Evolutionary conservation across 1,140 invertebrate species (phyloP), one percentile per base, ranked within the genome.

Genomic region (Drosophila bipectinata): DNA sequence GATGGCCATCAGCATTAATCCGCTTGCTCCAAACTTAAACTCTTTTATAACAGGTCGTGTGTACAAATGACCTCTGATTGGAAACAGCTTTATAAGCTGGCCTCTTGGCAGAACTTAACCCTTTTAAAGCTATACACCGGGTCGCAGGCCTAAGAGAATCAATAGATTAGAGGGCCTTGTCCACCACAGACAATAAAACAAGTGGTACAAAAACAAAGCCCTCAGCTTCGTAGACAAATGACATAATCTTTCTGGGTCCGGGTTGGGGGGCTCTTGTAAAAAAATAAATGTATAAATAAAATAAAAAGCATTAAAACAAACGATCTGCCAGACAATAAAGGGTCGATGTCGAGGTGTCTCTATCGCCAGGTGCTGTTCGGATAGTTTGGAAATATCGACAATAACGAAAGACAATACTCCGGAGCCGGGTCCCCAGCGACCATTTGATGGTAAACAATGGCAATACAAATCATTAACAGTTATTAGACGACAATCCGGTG

Each of bases 401-500:
- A 66, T 45, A 39, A 12, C 14, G 15, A 41, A 48, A 58, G 15
- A 66, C 69, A 73, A 75, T 57, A 56, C 47, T 3, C 28, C 21
- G 18, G 8, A 24, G 18, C 4, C 18, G 44, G 18, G 44, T 18
- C 9, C 9, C 15, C 41, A 66, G 5, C 30, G 45, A 28, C 18
- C 34, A 44, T 51, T 51, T 64, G 60, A 26, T 53, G 45, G 5
- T 28, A 51, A 39, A 52, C 58, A 53, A 53, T 63, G 28, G 10
- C 69, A 44, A 48, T 45, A 74, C 47, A 51, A 74, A 45, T 87
- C 71, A 72, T 82, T 75, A 85, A 75, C 68, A 81, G 73, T 81
- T 85, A 87, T 85, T 87, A 85, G 87, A 87, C 82, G 82, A 81
- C 77, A 78, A 66, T 75, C 59, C 60, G 57, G 24, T 18, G 24